These are phyloP conservation scores for Anorthoa munda DNA, from an alignment of 2,888 invertebrate genomes.

Conservation along the genomic window DNA sequence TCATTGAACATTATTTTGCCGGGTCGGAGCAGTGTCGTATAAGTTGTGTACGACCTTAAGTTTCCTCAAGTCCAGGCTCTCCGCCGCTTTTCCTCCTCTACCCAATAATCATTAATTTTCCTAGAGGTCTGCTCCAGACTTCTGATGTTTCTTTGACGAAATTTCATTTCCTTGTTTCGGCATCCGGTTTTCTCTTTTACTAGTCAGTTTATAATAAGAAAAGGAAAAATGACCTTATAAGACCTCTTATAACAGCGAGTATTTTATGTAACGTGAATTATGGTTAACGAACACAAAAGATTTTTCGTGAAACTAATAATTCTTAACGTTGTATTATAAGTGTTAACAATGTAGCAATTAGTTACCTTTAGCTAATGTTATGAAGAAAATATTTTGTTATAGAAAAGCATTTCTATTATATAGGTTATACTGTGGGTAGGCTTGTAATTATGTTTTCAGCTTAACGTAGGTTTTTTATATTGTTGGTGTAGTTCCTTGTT, in stretches of 20 bases:
- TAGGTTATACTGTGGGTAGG: conserved; percentile 2
- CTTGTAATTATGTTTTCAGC: conserved; percentile 29
- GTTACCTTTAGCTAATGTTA: conserved; percentile 33
- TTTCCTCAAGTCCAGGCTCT: conserved; percentile 50
- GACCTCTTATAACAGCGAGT: conserved; percentile 19
- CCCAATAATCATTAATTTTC: conserved; percentile 75
- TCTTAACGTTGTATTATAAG: conserved; percentile 46
- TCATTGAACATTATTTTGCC: too few species aligned
- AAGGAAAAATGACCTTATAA: conserved; percentile 35
- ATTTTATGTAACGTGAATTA: conserved; percentile 47
- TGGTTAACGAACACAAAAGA: conserved; percentile 52
- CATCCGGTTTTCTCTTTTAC: conserved; percentile 45
- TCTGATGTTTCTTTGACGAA: conserved; percentile 69
- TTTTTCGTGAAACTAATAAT: conserved; percentile 55
- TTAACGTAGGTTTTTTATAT: conserved; percentile 16
- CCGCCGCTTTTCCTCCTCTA: conserved; percentile 43
- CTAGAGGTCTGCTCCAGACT: conserved; percentile 67
- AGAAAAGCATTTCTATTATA: conserved; percentile 14
- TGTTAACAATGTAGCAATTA: conserved; percentile 58
- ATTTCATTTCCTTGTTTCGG: conserved; percentile 68
- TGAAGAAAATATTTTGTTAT: conserved; percentile 24
- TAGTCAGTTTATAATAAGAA: conserved; percentile 61
- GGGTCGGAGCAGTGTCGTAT: too few species aligned
- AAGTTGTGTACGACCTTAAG: background rate
- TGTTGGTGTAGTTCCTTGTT: background rate